phyloP scores from a whole-genome alignment of 2,797 vertebrate species.

The Rhincodon typus region DNA sequence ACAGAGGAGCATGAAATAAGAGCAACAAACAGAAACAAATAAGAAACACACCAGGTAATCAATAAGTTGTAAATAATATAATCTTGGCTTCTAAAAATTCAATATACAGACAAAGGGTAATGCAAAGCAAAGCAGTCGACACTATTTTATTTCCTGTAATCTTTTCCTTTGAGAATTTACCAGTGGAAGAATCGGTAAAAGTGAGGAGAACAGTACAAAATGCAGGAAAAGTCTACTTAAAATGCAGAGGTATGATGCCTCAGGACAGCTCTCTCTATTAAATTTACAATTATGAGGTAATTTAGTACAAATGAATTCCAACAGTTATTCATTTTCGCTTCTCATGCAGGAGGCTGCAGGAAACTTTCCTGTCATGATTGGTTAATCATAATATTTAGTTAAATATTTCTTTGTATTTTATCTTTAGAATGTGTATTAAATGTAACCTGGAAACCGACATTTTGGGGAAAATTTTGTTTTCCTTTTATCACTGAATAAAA shows the following conservation, averaged over 20 bases:
- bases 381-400: neutral
- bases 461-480: neutral
- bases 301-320: neutral
- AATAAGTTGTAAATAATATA: neutral
- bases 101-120: neutral
- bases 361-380: neutral
- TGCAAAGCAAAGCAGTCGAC: neutral
- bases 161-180: neutral
- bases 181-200: neutral
- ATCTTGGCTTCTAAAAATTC: neutral
- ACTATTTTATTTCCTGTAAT: neutral
- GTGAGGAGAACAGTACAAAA: neutral
- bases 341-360: neutral
- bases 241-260: neutral
- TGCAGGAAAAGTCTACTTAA: neutral
- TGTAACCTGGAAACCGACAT: neutral
- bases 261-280: neutral
- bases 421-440: neutral
- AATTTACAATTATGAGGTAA: neutral
- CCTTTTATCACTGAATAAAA: neutral
- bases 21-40: neutral
- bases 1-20: neutral
- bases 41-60: neutral
- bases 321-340: neutral
- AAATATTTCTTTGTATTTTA: neutral